Percentiles rank a stretch among this genome's conserved stretches.
Conservation (phyloP, 2,113 vertebrate species). For the Prolemur simus region DNA sequence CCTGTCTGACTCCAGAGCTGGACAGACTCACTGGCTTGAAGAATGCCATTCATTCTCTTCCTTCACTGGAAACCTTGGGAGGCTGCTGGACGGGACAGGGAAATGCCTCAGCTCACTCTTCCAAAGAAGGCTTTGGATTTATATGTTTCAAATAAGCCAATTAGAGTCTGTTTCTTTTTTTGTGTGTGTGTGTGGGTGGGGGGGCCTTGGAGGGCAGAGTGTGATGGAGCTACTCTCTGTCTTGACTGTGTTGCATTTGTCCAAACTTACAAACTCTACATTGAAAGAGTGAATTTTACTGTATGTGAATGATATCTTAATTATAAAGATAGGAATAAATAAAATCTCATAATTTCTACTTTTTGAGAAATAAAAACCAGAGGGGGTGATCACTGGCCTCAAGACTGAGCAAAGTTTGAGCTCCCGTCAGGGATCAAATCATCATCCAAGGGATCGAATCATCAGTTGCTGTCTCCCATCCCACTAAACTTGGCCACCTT, state of each 20-base stretch:
- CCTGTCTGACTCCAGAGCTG: neutral
- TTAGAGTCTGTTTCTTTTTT: neutral
- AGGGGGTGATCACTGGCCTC: neutral
- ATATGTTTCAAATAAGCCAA: neutral
- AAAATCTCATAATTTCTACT: neutral
- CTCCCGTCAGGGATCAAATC: neutral
- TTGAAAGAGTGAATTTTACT: neutral
- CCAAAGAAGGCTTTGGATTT: neutral
- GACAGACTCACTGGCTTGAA: rapidly evolving
- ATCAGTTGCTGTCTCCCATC: rapidly evolving
- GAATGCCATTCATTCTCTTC: neutral
- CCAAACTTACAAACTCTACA: neutral
- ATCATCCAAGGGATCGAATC: neutral
- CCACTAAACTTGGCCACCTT: neutral
- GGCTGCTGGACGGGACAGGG: rapidly evolving
- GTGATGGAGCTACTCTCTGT: neutral
- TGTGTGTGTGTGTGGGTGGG: too few relatives aligned
- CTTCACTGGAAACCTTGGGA: neutral
- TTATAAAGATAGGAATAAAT: neutral
- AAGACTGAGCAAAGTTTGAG: neutral
- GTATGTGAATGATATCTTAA: neutral
- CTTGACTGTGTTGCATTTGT: neutral
- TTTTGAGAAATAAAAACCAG: neutral
- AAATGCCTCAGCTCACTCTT: neutral
- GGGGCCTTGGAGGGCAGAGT: rapidly evolving